A percentile compares a stretch with the other conserved stretches of the same genome.
These are phyloP conservation scores for Clivina fossor DNA, from an alignment of 2,888 invertebrate species.

Conservation along the genomic window DNA sequence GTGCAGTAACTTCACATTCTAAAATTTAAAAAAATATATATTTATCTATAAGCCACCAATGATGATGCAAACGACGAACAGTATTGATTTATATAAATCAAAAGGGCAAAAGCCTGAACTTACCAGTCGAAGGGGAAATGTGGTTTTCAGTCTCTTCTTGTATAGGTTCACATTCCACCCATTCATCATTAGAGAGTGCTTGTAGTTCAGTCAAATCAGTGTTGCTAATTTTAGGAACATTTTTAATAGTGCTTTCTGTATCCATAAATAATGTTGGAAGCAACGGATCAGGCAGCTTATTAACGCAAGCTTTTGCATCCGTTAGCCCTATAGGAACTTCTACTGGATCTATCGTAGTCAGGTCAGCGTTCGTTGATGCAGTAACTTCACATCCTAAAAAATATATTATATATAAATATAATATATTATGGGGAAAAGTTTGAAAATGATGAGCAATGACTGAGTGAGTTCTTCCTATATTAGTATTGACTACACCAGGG, in stretches of 20 bases:
- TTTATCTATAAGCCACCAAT: slow-evolving; percentile 14
- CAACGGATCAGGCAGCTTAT: slow-evolving; percentile 8
- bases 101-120: slow-evolving; percentile 7
- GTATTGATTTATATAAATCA: slow-evolving; percentile 9
- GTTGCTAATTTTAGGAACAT: slow-evolving; percentile 9
- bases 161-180: slow-evolving; percentile 10
- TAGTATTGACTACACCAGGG: background rate
- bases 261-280: slow-evolving; percentile 10
- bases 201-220: slow-evolving; percentile 14
- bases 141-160: slow-evolving; percentile 14
- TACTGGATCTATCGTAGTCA: background rate
- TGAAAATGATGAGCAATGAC: too few relatives aligned
- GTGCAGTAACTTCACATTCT: slow-evolving; percentile 11
- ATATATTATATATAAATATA: background rate
- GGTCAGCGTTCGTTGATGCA: background rate
- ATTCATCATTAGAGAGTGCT: slow-evolving; percentile 10
- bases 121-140: slow-evolving; percentile 6
- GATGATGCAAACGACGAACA: slow-evolving; percentile 12
- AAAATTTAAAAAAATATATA: slow-evolving; percentile 6
- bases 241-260: slow-evolving; percentile 10
- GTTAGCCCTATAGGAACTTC: background rate
- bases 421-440: too few relatives aligned
- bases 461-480: background rate
- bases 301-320: background rate
- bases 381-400: background rate